Percentiles rank a stretch among this genome's conserved stretches.
phyloP scores from a whole-genome alignment of 2,797 vertebrate species.

The Sarcoramphus papa region DNA sequence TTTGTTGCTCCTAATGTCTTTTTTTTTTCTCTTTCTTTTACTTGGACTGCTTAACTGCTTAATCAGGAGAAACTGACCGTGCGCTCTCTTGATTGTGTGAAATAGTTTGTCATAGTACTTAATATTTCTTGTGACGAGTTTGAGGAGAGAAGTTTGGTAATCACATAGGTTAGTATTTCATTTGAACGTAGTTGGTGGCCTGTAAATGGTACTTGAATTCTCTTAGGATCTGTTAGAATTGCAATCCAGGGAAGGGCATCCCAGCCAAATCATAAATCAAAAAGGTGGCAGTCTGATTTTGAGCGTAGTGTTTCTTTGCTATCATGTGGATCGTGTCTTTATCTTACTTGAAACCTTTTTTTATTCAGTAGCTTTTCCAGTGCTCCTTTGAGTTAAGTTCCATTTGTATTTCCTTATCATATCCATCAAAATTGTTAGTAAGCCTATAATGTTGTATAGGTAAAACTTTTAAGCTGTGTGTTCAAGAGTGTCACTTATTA shows the following conservation, averaged over 20 bases:
- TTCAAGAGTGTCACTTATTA: not conserved
- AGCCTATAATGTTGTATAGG: not conserved
- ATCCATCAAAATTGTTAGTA: not conserved
- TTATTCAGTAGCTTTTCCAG: not conserved
- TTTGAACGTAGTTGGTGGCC: not conserved
- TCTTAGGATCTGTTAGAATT: not conserved
- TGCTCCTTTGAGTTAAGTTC: not conserved
- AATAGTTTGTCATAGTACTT: not conserved
- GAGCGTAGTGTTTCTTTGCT: not conserved
- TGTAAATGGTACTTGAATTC: not conserved
- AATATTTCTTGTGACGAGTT: not conserved
- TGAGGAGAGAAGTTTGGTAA: not conserved
- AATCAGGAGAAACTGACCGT: not conserved
- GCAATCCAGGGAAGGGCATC: not conserved
- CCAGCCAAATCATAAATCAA: too few species aligned
- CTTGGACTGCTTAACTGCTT: not conserved
- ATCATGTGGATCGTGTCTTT: not conserved
- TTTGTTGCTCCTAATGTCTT: not conserved
- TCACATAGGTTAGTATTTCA: not conserved
- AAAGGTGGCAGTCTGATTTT: not conserved
- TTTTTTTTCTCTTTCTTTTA: not conserved
- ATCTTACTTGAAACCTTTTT: not conserved
- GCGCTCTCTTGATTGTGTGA: rapidly evolving
- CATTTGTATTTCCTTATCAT: not conserved
- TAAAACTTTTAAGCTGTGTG: not conserved